A percentile compares a stretch with the other conserved stretches of the same genome.
Conservation (phyloP, 2,797 vertebrate species). For the Spinus olivaceus region DNA sequence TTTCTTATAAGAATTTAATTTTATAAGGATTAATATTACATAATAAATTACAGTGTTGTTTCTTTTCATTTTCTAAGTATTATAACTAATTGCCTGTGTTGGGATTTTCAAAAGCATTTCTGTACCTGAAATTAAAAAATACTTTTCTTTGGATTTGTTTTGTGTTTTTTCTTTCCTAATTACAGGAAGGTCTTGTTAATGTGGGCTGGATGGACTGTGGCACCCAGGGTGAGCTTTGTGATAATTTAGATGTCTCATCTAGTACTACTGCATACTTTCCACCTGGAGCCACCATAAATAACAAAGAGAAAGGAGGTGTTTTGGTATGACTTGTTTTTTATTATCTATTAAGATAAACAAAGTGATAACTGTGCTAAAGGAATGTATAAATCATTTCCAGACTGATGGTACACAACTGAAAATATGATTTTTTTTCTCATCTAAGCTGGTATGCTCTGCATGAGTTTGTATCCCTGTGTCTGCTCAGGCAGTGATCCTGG, state of each 20-base stretch:
- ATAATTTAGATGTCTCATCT: constrained; percentile 85
- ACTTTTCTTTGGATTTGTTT: not conserved
- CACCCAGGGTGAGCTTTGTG: constrained; percentile 85
- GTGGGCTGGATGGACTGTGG: constrained; percentile 95
- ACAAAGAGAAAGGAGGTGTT: constrained; percentile 79
- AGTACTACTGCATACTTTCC: constrained; percentile 90
- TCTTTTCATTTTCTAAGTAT: not conserved
- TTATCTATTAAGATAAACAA: not conserved
- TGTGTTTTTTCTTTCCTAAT: not conserved
- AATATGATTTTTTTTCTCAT: not conserved
- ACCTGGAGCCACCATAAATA: constrained; percentile 85
- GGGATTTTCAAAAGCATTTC: not conserved
- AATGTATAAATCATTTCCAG: not conserved
- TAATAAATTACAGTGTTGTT: not conserved
- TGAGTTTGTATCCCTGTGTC: not conserved
- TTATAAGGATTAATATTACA: not conserved
- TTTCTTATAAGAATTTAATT: not conserved
- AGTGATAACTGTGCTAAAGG: not conserved
- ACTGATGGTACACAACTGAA: not conserved
- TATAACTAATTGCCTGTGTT: not conserved
- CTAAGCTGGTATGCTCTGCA: not conserved
- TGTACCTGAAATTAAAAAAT: not conserved
- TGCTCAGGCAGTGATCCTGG: not conserved
- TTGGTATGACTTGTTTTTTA: constrained; percentile 80
- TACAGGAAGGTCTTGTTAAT: constrained; percentile 89